phyloP scores from a whole-genome alignment of 2,888 invertebrate genomes.

The Ferdinandea cuprea region DNA sequence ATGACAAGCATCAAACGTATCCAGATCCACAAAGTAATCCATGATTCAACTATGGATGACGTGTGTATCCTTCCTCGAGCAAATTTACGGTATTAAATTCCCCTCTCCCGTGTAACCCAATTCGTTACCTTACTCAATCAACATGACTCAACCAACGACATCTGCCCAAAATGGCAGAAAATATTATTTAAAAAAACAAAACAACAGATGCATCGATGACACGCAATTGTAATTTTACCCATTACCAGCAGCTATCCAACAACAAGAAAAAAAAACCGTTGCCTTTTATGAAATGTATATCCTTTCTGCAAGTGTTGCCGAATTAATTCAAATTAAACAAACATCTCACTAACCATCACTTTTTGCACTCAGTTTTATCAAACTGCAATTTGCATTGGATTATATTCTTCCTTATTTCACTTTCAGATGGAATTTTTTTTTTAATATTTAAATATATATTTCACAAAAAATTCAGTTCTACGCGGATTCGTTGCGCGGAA shows the following conservation, averaged over 20 bases:
- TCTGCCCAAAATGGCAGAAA: slow-evolving; percentile 1
- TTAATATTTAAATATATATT: slow-evolving; percentile 1
- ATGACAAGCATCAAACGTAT: no score
- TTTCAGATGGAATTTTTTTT: no score
- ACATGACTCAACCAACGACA: slow-evolving; percentile 14
- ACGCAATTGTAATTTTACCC: slow-evolving; percentile 41
- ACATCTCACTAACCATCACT: slow-evolving; percentile 64
- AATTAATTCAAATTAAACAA: slow-evolving; percentile 3
- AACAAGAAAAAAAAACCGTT: slow-evolving; percentile 4
- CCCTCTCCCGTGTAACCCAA: slow-evolving; percentile 3
- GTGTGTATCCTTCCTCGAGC: no score
- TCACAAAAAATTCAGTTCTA: slow-evolving; percentile 34
- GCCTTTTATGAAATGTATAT: slow-evolving; percentile 42
- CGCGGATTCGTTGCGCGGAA: slow-evolving; percentile 48
- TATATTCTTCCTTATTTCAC: slow-evolving; percentile 17
- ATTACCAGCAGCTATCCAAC: slow-evolving; percentile 52
- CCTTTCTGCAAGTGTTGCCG: slow-evolving; percentile 60
- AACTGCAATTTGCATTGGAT: slow-evolving; percentile 8
- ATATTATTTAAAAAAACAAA: background rate
- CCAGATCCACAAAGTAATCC: no score
- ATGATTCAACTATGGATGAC: no score
- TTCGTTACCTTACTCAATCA: background rate
- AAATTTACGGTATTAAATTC: background rate
- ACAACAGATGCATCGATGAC: slow-evolving; percentile 48
- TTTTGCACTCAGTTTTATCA: slow-evolving; percentile 31